phyloP scores from a whole-genome alignment of 2,113 vertebrate genomes.

The Hepsetus odoe region DNA sequence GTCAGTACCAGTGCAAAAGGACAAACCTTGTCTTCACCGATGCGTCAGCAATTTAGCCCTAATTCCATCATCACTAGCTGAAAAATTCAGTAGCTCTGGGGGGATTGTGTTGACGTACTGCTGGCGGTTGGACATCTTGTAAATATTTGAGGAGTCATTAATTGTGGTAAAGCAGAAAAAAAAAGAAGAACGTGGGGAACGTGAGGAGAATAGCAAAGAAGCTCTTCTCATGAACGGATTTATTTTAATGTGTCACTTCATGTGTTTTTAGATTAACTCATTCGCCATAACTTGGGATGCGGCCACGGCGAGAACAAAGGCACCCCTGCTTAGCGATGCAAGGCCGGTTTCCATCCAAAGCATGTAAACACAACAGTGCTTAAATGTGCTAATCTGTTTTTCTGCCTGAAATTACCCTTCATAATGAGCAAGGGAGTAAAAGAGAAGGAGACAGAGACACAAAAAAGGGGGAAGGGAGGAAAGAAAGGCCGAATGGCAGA shows the following conservation, averaged over 20 bases:
- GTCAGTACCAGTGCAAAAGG: background rate
- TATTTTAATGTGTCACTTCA: background rate
- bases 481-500: background rate
- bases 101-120: background rate
- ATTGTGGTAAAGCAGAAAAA: background rate
- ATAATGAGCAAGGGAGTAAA: background rate
- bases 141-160: conserved; percentile 1
- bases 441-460: background rate
- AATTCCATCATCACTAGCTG: background rate
- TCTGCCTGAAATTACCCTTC: conserved; percentile 3
- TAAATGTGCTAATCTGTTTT: conserved; percentile 8
- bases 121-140: background rate
- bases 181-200: background rate
- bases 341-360: background rate
- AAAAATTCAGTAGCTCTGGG: background rate
- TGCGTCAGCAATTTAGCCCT: background rate
- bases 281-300: background rate
- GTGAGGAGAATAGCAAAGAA: background rate
- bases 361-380: conserved; percentile 2
- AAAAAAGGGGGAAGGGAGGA: background rate
- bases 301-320: background rate
- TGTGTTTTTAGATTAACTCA: conserved; percentile 11
- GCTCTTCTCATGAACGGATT: background rate
- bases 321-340: conserved; percentile 6
- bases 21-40: background rate